Base-by-base conservation (phyloP, 2,888 invertebrate genomes). In the Leucophora obtusa region DNA sequence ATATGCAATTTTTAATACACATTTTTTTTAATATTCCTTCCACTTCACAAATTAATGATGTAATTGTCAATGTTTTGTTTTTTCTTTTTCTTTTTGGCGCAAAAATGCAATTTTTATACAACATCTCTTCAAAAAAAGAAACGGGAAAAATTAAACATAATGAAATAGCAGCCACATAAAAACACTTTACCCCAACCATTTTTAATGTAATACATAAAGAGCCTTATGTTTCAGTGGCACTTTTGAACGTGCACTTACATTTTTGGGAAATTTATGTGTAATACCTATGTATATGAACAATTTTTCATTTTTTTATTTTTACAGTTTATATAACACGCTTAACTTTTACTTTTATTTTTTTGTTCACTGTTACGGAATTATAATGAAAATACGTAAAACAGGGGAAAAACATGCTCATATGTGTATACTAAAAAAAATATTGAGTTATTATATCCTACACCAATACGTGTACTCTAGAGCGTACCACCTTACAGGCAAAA, bases 291-390 rank as follows among this genome's bases (percentile, higher is more conserved):
- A n/a, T 33, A 47, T 50, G 33, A 38, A 5, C 24, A 33, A 1
- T 1, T 51, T 5, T 63, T 14, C 1, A 50, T 70, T 51, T 10
- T 43, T 43, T 14, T n/a, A n/a, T n/a, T n/a, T n/a, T n/a, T n/a
- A n/a, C n/a, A n/a, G n/a, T n/a, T 47, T 62, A 15, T 75, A 35
- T 43, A 71, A 70, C 54, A 77, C 15, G 66, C 33, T 69, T 17
- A 66, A 76, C 77, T 77, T 81, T 81, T 81, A 81, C 81, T 81
- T 81, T 77, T 77, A 77, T 81, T 81, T 65, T 28, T 35, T 80
- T 70, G 21, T 58, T 17, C 51, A 33, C 51, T 43, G 56, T 17
- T 53, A 1, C 15, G 28, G 14, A 50, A 63, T 63, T 63, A 18
- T 51, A 63, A 62, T 47, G 47, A 50, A 50, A 50, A 47, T 50